A percentile compares a stretch with the other conserved stretches of the same genome.
Conservation (phyloP, 2,888 invertebrate genomes). For the Caenorhabditis imperialis region DNA sequence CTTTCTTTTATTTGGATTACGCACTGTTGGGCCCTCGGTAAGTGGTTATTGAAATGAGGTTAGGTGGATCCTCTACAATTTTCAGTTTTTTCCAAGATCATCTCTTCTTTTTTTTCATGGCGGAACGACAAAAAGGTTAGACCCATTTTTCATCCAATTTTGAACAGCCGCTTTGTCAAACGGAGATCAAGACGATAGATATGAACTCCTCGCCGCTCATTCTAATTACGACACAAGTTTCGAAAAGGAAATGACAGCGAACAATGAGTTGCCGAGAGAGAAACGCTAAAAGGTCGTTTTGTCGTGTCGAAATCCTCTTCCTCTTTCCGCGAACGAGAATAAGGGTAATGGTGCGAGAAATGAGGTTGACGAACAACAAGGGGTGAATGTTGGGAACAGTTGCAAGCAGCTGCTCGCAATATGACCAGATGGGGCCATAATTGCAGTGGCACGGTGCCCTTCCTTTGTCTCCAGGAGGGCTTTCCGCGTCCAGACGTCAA, state of each 20-base stretch:
- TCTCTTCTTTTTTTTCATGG: neutral
- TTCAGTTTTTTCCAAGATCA: slow-evolving; percentile 5
- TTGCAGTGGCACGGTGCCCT: too few species aligned
- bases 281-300: slow-evolving; percentile 22
- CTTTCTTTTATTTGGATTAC: slow-evolving; percentile 51
- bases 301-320: slow-evolving; percentile 10
- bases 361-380: slow-evolving; percentile 41
- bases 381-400: slow-evolving; percentile 20
- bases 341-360: slow-evolving; percentile 51
- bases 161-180: slow-evolving; percentile 19
- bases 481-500: too few species aligned
- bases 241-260: neutral
- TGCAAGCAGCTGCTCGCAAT: slow-evolving; percentile 44
- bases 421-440: too few species aligned
- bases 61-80: slow-evolving; percentile 17
- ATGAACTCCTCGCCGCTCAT: too few species aligned
- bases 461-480: too few species aligned
- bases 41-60: slow-evolving; percentile 46
- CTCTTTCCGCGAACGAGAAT: slow-evolving; percentile 32
- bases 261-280: neutral
- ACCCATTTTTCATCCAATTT: slow-evolving; percentile 17
- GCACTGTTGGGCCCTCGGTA: slow-evolving; percentile 31
- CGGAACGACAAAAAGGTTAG: neutral
- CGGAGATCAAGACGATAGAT: slow-evolving; percentile 24
- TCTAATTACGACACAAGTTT: slow-evolving; percentile 35